Conservation (phyloP, 2,797 vertebrate species). For the Falco concolor region DNA sequence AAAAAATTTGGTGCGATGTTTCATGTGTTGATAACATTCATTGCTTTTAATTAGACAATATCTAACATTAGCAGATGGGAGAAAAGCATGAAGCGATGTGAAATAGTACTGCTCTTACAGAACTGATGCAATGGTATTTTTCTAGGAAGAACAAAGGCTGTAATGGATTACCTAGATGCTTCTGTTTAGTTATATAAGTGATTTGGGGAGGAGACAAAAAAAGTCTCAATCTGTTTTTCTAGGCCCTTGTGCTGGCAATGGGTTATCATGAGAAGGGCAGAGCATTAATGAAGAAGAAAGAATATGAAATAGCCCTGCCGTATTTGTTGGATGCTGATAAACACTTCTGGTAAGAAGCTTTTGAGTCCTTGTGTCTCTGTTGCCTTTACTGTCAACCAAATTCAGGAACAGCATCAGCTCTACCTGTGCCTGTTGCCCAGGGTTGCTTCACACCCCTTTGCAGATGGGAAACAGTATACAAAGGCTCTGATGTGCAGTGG, state of each 20-base stretch:
- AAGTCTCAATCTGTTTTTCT: not conserved
- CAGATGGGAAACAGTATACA: not conserved
- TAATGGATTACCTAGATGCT: not conserved
- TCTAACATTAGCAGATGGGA: not conserved
- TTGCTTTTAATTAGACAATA: not conserved
- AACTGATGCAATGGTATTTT: not conserved
- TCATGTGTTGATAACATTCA: not conserved
- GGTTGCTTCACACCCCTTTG: not conserved
- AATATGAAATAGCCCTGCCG: constrained; percentile 84
- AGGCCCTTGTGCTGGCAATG: constrained; percentile 95
- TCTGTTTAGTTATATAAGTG: not conserved
- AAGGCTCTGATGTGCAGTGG: not conserved
- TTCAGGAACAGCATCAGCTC: not conserved
- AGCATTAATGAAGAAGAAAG: constrained; percentile 90
- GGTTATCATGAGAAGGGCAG: constrained; percentile 95
- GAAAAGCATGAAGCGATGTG: not conserved
- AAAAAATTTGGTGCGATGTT: not conserved
- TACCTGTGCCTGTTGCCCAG: not conserved
- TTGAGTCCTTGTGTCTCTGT: not conserved
- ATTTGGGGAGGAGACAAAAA: not conserved
- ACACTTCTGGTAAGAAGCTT: constrained; percentile 84
- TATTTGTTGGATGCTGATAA: constrained; percentile 89
- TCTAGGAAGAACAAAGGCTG: not conserved
- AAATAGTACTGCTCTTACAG: not conserved
- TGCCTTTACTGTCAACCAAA: not conserved